Evolutionary conservation across 2,888 invertebrate genomes (phyloP), one percentile per base, ranked within the genome.

Genomic region (Stenodema calcarata): DNA sequence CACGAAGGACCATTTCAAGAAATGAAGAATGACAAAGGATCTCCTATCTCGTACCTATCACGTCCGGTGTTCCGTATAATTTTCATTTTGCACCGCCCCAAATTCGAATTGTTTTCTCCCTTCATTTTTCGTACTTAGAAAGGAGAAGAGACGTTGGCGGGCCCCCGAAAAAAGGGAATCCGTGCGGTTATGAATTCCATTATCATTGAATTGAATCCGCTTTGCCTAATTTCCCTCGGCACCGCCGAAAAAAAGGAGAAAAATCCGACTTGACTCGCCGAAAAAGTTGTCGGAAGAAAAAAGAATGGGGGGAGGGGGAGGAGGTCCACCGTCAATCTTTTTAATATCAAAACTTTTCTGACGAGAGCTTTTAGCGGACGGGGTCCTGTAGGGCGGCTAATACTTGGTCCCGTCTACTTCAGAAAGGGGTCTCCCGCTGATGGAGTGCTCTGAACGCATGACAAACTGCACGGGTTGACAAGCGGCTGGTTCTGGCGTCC

Each of bases 181-280:
- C 14, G 75, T 54, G 80, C 28, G 62, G 82, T 69, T 82, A 82
- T 82, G 82, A 82, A 82, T 82, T 82, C 82, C 82, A 82, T 82
- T 82, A 82, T 82, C 82, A 69, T 82, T 44, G 82, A 82, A 82
- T 69, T 62, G 82, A 82, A 82, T 82, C 82, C 82, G 82, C 82
- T 82, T 82, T 82, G 82, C 82, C 82, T 84, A 84, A 84, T 84
- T 84, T 84, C 73, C 84, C 84, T 84, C 73, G 75, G 84, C 84
- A 75, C 84, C n/a, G 44, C 73, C 27, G 16, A 84, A 73, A 82
- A 41, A 42, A 84, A 42, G 44, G 9, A 69, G 27, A 35, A 35
- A 84, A 84, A 84, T 84, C 84, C 47, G 35, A 73, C 75, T 73
- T 84, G 84, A 84, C 84, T 84, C 44, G 84, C 84, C 84, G 73